Evolutionary conservation across 1,140 invertebrate genomes (phyloP).

Genomic region (Orius insidiosus): DNA sequence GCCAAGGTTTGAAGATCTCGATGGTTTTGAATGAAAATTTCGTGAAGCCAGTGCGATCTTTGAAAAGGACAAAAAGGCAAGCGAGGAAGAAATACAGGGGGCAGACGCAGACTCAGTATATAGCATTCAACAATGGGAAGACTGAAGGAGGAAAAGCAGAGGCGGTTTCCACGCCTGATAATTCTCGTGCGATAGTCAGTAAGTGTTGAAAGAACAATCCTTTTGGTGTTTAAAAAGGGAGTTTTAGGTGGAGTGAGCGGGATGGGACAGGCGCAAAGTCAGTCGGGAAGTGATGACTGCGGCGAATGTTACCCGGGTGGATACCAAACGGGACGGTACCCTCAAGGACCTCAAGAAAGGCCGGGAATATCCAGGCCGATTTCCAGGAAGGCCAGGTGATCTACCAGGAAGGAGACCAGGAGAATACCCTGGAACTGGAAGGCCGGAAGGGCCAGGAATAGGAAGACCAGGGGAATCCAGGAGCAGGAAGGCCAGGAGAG

Average conservation of each 20-base stretch:
- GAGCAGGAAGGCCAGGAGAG: conserved; percentile 12
- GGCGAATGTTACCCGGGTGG: conserved; percentile 12
- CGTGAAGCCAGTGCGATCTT: neutral
- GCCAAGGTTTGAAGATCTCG: too few relatives aligned
- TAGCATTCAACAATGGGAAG: conserved; percentile 37
- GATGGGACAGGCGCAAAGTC: conserved; percentile 90
- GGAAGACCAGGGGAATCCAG: conserved; percentile 15
- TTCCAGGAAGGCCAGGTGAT: conserved; percentile 1
- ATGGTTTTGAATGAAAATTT: neutral
- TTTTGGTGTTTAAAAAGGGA: too few relatives aligned
- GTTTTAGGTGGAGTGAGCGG: conserved; percentile 90
- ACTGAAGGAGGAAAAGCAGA: conserved; percentile 55
- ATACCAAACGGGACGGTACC: neutral
- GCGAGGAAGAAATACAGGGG: conserved; percentile 31
- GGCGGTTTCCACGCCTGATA: conserved; percentile 50
- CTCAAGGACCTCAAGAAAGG: neutral
- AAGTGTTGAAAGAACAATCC: too few relatives aligned
- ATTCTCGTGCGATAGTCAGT: conserved; percentile 58
- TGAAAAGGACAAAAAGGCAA: conserved; percentile 13
- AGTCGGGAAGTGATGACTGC: conserved; percentile 31
- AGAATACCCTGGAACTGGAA: conserved; percentile 5
- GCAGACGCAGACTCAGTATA: conserved; percentile 67
- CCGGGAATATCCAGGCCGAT: too few relatives aligned
- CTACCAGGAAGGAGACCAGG: conserved; percentile 11
- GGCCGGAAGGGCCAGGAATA: too few relatives aligned